Base-by-base conservation (phyloP, 2,888 invertebrate species). In the Trissoscelio sp. region DNA sequence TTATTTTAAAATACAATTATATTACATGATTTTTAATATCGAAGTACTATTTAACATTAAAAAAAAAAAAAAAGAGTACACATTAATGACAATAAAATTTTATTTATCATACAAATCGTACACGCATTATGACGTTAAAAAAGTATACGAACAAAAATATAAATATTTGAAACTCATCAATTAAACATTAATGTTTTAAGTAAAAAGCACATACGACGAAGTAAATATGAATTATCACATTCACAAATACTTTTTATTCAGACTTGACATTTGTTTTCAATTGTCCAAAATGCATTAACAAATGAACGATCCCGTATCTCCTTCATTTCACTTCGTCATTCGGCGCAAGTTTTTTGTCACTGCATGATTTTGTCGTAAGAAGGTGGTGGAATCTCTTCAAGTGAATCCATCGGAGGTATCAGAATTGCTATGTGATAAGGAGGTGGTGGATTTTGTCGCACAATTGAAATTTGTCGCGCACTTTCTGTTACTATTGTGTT, bases 391-490 rank as follows among this genome's bases (percentile, higher is more conserved):
- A 93, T 93, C 91, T 94, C 94, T 82, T 93, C 92, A 46, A 86
- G 82, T 2, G 86, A 82, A 73, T 87, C 88, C 82, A 86, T 85
- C 60, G 93, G 93, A 69, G 96, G 95, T 88, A 96, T 93, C 85
- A 96, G 92, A 87, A 96, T 95, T 42, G 96, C 96, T 92, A 96
- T 95, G 92, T 72, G 72, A 18, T 96, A 96, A 7, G 96, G 96
- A n/a, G 96, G 96, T 16, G 96, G 95, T 4, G 93, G 94, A 51
- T 94, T 93, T 85, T 93, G 92, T 57, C 90, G 86, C 67, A 91
- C 83, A 14, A 86, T 64, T 60, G 88, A 83, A 34, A 84, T 81
- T 51, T 84, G 84, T 72, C 87, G 82, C 42, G 86, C 79, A 77
- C 69, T 87, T 81, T 87, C 86, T 58, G 82, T 83, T 37, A 84